Evolutionary conservation across 2,797 vertebrate genomes (phyloP).

Genomic region (Hypotaenidia philippensis): DNA sequence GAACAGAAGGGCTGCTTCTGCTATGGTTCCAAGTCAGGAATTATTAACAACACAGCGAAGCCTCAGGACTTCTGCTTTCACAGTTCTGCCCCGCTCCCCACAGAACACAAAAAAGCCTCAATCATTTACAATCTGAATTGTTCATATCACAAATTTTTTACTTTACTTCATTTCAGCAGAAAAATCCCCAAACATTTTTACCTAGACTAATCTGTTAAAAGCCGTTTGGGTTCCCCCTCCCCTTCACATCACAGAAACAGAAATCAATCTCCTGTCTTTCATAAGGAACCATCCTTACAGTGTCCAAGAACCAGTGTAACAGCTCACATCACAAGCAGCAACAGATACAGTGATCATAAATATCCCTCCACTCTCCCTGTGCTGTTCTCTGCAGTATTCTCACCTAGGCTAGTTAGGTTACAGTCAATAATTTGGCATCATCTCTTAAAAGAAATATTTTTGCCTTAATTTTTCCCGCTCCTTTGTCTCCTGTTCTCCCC

Average conservation of each 20-base stretch:
- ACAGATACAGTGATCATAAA: neutral
- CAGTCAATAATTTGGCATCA: neutral
- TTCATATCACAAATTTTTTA: conserved; percentile 17
- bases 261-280: neutral
- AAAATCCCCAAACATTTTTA: neutral
- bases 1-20: neutral
- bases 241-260: neutral
- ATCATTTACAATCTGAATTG: conserved; percentile 25
- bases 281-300: neutral
- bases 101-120: neutral
- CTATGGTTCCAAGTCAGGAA: neutral
- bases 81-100: neutral
- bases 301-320: neutral
- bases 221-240: too few relatives aligned
- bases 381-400: neutral
- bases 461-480: too few relatives aligned
- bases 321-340: neutral
- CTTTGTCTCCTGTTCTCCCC: neutral
- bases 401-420: neutral
- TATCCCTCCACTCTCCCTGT: neutral
- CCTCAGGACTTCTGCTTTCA: neutral
- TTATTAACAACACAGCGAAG: neutral
- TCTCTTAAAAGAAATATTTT: neutral
- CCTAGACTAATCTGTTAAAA: neutral
- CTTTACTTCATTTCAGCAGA: neutral